Percentiles rank a stretch among this genome's conserved stretches.
phyloP scores from a whole-genome alignment of 1,140 invertebrate genomes.

The Microvelia longipes region DNA sequence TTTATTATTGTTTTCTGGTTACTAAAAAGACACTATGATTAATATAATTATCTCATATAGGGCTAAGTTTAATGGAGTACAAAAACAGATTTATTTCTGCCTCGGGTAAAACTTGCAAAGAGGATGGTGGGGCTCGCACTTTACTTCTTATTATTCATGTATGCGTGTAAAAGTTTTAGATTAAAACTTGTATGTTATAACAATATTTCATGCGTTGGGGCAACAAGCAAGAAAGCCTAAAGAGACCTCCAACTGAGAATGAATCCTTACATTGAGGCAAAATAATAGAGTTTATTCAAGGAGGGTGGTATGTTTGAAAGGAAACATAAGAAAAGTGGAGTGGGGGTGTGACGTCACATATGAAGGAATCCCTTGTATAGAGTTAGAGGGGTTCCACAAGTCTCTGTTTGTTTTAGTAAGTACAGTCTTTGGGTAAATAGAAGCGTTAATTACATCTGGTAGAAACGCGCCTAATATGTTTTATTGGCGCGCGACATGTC shows the following conservation, averaged over 20 bases:
- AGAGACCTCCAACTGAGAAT: background rate
- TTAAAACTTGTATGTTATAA: background rate
- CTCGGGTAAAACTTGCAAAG: too few relatives aligned
- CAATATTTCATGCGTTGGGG: background rate
- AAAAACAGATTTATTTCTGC: background rate
- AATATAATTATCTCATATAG: too few relatives aligned
- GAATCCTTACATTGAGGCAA: background rate
- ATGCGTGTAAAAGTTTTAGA: background rate
- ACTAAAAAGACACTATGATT: too few relatives aligned
- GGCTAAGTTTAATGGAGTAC: background rate
- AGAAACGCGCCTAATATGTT: background rate
- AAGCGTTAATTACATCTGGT: background rate
- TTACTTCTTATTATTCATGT: background rate
- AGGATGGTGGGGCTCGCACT: too few relatives aligned
- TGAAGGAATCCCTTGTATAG: background rate
- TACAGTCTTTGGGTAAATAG: background rate
- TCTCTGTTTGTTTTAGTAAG: background rate
- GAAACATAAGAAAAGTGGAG: background rate
- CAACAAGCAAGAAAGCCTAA: background rate
- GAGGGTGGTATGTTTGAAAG: background rate
- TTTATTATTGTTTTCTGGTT: too few relatives aligned
- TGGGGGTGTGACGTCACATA: background rate
- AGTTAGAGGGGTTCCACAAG: background rate
- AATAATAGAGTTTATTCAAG: background rate
- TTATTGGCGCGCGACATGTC: background rate